Evolutionary conservation across 64 coral and sea anemone species (phyloP).

Genomic region (Montipora foliosa): DNA sequence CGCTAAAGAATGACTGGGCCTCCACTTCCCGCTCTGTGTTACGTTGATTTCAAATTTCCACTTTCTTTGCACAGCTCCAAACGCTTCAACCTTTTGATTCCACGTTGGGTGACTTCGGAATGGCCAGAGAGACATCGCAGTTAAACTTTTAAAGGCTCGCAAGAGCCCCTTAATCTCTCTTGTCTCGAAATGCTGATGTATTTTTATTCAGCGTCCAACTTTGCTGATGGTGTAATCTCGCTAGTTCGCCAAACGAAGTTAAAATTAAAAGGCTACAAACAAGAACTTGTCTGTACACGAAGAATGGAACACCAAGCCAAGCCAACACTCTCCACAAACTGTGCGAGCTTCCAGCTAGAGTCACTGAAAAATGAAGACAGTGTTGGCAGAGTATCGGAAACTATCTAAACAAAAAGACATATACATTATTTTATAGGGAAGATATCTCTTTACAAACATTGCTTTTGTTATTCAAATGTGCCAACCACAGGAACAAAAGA

Average conservation of each 20-base stretch:
- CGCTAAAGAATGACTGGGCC: no score
- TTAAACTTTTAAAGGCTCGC: not conserved
- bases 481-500: no score
- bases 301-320: constrained; percentile 7
- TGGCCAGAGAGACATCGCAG: not conserved
- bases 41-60: no score
- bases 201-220: not conserved
- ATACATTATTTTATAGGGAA: no score
- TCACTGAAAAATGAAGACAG: constrained; percentile 4
- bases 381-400: not conserved
- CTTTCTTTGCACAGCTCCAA: no score
- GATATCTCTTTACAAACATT: no score
- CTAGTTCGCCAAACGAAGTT: not conserved
- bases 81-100: no score
- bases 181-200: not conserved
- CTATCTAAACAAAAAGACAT: no score
- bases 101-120: no score
- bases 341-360: not conserved
- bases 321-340: constrained; percentile 26
- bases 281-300: constrained; percentile 38
- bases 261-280: constrained; percentile 5
- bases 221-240: not conserved
- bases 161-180: no score
- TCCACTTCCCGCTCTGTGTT: no score
- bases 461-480: no score